Conservation (phyloP, 2,888 invertebrate species). For the Yponomeuta plumbellus region DNA sequence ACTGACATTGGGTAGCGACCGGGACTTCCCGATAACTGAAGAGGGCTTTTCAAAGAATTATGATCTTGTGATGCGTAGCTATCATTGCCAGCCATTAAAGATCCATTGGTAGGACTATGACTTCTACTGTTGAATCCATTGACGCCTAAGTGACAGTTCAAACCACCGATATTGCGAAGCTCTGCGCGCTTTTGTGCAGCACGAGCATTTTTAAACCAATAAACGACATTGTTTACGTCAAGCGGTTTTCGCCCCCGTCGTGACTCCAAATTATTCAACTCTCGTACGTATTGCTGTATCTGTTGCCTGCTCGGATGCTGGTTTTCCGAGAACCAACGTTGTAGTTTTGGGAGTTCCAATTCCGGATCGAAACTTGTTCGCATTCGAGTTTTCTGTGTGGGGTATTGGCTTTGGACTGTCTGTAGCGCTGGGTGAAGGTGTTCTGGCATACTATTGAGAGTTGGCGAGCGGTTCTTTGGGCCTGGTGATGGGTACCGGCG, state of each 20-base stretch:
- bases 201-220: constrained; percentile 98
- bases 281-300: constrained; percentile 96
- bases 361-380: constrained; percentile 98
- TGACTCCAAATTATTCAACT: constrained; percentile 94
- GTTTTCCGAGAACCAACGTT: constrained; percentile 97
- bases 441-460: constrained; percentile 64
- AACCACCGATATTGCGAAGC: constrained; percentile 79
- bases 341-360: constrained; percentile 95
- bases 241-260: constrained; percentile 94
- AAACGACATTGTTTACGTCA: constrained; percentile 96
- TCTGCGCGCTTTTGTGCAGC: constrained; percentile 96
- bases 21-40: constrained; percentile 72
- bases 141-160: constrained; percentile 75
- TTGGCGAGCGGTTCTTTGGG: constrained; percentile 72
- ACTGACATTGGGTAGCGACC: constrained; percentile 79
- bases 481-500: constrained; percentile 67
- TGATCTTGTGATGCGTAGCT: constrained; percentile 77
- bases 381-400: constrained; percentile 94
- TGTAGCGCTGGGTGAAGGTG: constrained; percentile 85
- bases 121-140: constrained; percentile 81
- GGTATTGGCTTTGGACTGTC: constrained; percentile 84
- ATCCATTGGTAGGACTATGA: constrained; percentile 79
- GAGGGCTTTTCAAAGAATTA: constrained; percentile 78
- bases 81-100: constrained; percentile 78
- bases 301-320: constrained; percentile 98